A percentile compares a stretch with the other conserved stretches of the same genome.
These are phyloP conservation scores for Glaucomys volans DNA, from an alignment of 2,113 vertebrate genomes.

Conservation along the genomic window DNA sequence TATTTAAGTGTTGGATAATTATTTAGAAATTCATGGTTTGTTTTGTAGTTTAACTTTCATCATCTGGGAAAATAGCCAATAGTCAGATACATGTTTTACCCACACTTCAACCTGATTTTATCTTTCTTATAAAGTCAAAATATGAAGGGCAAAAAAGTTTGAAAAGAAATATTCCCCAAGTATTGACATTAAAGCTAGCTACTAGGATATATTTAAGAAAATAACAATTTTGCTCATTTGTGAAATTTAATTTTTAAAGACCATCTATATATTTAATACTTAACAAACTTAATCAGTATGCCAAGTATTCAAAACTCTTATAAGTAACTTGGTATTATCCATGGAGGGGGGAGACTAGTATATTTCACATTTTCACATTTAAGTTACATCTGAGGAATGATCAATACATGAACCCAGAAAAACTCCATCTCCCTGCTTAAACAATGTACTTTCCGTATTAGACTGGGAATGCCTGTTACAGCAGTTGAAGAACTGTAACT, in stretches of 20 bases:
- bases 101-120: neutral
- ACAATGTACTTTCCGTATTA: neutral
- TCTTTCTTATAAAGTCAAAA: neutral
- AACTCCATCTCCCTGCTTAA: neutral
- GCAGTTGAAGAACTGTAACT: neutral
- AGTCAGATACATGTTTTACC: neutral
- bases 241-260: slow-evolving; percentile 15
- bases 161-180: slow-evolving; percentile 30
- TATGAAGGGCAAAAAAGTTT: neutral
- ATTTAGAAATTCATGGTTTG: slow-evolving; percentile 37
- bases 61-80: slow-evolving; percentile 16
- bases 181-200: neutral
- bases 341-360: neutral
- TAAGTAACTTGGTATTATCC: neutral
- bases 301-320: neutral
- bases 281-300: neutral
- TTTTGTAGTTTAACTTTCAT: slow-evolving; percentile 48
- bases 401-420: neutral
- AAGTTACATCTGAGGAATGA: neutral
- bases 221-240: neutral
- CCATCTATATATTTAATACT: neutral
- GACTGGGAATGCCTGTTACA: neutral
- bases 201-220: neutral
- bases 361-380: neutral
- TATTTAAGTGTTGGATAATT: neutral